Evolutionary conservation across 2,888 invertebrate species (phyloP).

Genomic region (Rugalucina vietnamica): DNA sequence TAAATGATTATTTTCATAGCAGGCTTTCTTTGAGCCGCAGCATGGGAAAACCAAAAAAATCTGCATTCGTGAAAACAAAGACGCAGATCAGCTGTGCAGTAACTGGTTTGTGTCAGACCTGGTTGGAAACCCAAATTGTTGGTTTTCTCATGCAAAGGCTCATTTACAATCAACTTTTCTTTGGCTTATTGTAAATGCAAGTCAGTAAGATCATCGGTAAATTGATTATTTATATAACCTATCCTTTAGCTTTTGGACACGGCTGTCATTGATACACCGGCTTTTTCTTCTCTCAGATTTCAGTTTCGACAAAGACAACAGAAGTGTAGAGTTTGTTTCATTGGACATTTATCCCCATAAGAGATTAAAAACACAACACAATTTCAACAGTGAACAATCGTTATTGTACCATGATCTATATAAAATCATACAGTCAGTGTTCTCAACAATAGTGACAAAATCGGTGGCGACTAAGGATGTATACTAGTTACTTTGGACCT

Average conservation of each 20-base stretch:
- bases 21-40: no score
- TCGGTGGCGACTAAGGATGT: constrained; percentile 69
- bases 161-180: no score
- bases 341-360: constrained; percentile 31
- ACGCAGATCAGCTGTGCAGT: no score
- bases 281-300: constrained; percentile 49
- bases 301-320: constrained; percentile 29
- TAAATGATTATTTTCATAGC: no score
- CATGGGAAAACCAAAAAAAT: no score
- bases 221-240: no score
- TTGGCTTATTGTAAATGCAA: no score
- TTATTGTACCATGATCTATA: constrained; percentile 64
- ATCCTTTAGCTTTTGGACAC: not conserved
- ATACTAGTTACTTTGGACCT: constrained; percentile 61
- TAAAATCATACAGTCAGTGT: constrained; percentile 64
- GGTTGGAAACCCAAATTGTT: no score
- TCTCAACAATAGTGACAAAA: constrained; percentile 67
- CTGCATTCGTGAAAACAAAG: no score
- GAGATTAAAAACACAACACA: constrained; percentile 43
- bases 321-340: not conserved
- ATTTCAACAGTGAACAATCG: constrained; percentile 26
- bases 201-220: no score
- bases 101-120: no score
- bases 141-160: no score
- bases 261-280: not conserved